Evolutionary conservation across 1,140 invertebrate genomes (phyloP).

Genomic region (Centruroides vittatus): DNA sequence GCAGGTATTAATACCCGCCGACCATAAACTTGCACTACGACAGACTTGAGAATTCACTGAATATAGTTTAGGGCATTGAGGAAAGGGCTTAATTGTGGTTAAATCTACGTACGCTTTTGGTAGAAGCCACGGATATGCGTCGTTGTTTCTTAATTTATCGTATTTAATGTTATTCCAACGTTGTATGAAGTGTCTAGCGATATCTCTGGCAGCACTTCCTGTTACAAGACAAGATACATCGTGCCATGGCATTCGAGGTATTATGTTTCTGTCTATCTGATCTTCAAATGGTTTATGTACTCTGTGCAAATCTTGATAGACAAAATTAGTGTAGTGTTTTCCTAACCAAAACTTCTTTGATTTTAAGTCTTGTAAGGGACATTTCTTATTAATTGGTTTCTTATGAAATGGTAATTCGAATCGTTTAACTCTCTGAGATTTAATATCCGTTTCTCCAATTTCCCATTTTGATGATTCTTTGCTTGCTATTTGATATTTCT

Average conservation of each 20-base stretch:
- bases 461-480: too few species aligned
- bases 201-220: slow-evolving; percentile 71
- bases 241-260: slow-evolving; percentile 96
- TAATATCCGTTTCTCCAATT: too few species aligned
- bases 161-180: slow-evolving; percentile 89
- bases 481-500: too few species aligned
- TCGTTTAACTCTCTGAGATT: too few species aligned
- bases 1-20: slow-evolving; percentile 60
- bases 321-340: slow-evolving; percentile 96
- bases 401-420: too few species aligned
- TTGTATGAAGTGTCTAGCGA: slow-evolving; percentile 91
- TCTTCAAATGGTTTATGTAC: slow-evolving; percentile 74
- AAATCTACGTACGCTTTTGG: slow-evolving; percentile 65
- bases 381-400: too few species aligned
- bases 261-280: slow-evolving; percentile 63
- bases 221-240: slow-evolving; percentile 78
- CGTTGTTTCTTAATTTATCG: not conserved
- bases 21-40: slow-evolving; percentile 81
- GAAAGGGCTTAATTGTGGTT: too few species aligned
- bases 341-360: slow-evolving; percentile 65
- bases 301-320: slow-evolving; percentile 90
- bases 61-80: not conserved
- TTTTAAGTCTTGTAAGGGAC: too few species aligned
- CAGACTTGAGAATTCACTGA: slow-evolving; percentile 45
- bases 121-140: slow-evolving; percentile 67